A percentile compares a stretch with the other conserved stretches of the same genome.
Conservation (phyloP, 2,888 invertebrate species). For the Eupithecia subumbrata region DNA sequence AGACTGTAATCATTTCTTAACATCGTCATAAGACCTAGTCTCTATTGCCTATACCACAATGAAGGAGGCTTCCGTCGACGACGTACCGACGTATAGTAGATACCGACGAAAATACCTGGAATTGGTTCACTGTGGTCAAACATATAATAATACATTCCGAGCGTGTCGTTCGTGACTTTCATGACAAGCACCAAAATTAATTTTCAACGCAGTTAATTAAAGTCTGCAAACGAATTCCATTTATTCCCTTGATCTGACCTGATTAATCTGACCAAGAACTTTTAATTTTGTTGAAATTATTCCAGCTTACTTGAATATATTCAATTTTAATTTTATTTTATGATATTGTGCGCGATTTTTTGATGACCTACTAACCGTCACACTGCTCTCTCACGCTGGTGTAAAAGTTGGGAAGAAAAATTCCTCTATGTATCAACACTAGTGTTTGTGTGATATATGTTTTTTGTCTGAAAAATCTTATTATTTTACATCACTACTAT, state of each 20-base stretch:
- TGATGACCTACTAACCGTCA: neutral
- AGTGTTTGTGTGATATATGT: neutral
- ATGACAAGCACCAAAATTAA: slow-evolving; percentile 4
- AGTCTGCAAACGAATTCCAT: slow-evolving; percentile 4
- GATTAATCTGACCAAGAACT: neutral
- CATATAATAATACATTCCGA: neutral
- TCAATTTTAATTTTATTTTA: neutral
- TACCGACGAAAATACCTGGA: neutral
- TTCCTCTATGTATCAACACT: too few species aligned
- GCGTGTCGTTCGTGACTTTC: neutral
- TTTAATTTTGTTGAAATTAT: neutral
- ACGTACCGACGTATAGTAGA: too few species aligned
- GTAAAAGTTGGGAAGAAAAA: too few species aligned
- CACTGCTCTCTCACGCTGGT: neutral
- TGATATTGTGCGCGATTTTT: too few species aligned
- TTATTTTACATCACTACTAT: neutral
- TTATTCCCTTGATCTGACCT: slow-evolving; percentile 1
- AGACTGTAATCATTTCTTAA: too few species aligned
- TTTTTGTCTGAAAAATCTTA: neutral
- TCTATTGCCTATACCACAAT: too few species aligned
- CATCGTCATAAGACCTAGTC: too few species aligned
- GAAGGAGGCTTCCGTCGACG: too few species aligned
- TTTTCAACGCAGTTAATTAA: slow-evolving; percentile 1
- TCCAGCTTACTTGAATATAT: neutral
- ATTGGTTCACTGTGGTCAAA: slow-evolving; percentile 1